These are phyloP conservation scores for Acanthaster planci DNA, from an alignment of 35 echinoderm and acorn worm genomes.

Conservation along the genomic window DNA sequence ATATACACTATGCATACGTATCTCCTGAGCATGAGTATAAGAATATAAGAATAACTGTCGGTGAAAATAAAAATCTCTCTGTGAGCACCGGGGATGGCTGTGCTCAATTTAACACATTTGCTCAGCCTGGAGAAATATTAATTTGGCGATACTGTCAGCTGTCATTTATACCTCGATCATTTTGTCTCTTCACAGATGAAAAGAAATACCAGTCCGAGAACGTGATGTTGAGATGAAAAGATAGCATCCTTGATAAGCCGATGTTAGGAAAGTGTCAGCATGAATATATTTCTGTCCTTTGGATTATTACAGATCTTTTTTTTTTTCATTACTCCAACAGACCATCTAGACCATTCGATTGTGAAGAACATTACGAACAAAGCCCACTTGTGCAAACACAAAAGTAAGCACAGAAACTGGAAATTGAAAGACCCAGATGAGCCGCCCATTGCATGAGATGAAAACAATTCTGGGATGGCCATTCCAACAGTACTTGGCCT, in stretches of 20 bases:
- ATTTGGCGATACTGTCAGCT: background rate
- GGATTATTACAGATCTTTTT: background rate
- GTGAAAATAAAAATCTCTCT: too few relatives aligned
- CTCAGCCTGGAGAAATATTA: slow-evolving; percentile 23
- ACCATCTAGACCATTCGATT: background rate
- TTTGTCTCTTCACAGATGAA: too few relatives aligned
- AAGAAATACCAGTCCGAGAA: too few relatives aligned
- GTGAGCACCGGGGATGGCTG: background rate
- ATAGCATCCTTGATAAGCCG: too few relatives aligned
- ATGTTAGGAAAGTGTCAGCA: too few relatives aligned
- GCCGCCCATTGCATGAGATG: background rate
- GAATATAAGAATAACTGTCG: too few relatives aligned
- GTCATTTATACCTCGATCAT: background rate
- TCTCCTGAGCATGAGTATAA: too few relatives aligned
- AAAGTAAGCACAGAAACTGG: background rate
- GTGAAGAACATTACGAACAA: background rate
- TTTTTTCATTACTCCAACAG: background rate
- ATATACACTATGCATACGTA: too few relatives aligned
- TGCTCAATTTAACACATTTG: slow-evolving; percentile 29
- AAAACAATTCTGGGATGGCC: too few relatives aligned
- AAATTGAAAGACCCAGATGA: background rate
- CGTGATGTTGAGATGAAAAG: too few relatives aligned
- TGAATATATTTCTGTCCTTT: background rate
- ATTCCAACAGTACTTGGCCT: too few relatives aligned
- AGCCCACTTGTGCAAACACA: background rate